Conservation (phyloP, 2,797 vertebrate species). For the Lutjanus argentimaculatus region DNA sequence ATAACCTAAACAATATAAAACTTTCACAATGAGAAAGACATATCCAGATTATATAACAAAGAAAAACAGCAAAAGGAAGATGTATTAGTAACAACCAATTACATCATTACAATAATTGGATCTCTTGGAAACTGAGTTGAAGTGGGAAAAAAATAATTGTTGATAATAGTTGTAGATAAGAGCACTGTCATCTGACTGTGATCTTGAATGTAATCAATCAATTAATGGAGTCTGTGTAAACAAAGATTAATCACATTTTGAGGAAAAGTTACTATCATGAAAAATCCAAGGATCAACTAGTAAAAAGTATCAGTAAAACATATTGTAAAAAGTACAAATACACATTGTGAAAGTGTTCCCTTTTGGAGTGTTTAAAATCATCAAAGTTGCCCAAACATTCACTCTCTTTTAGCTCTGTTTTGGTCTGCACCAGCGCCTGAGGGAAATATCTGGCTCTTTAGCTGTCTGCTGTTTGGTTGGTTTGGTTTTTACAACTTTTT, state of each 20-base stretch:
- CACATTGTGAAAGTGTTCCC: not conserved
- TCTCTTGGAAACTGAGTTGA: too few relatives aligned
- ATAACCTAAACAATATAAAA: conserved; percentile 32
- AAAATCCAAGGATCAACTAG: not conserved
- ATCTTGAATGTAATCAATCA: not conserved
- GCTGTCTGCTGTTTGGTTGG: too few relatives aligned
- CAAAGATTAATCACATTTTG: not conserved
- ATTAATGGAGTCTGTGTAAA: not conserved
- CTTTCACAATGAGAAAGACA: not conserved
- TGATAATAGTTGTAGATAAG: not conserved
- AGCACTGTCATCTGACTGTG: not conserved
- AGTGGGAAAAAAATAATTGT: not conserved
- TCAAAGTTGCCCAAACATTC: too few relatives aligned
- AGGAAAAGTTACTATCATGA: too few relatives aligned
- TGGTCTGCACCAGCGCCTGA: not conserved
- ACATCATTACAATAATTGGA: not conserved
- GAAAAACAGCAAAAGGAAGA: not conserved
- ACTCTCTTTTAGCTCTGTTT: not conserved
- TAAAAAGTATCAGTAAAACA: too few relatives aligned
- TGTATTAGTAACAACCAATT: not conserved
- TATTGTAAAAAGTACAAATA: not conserved
- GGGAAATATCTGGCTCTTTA: not conserved
- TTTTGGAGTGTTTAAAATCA: not conserved
- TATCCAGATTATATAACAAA: not conserved
- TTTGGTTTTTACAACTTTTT: not conserved